A percentile compares a stretch with the other conserved stretches of the same genome.
These are phyloP conservation scores for Propithecus perrieri DNA, from an alignment of 2,797 vertebrate genomes.

Conservation along the genomic window DNA sequence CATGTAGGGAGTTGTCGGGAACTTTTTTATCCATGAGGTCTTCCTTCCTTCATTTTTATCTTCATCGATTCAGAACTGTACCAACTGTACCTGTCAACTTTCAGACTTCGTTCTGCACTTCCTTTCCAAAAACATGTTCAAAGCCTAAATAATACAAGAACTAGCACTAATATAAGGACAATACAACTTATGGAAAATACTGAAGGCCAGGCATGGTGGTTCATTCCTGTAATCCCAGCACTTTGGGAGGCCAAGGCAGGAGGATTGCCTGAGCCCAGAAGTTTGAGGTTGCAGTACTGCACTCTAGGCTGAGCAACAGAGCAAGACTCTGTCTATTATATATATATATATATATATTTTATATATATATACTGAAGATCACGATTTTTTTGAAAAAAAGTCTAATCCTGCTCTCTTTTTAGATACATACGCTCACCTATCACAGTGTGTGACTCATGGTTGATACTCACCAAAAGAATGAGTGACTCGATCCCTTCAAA, in stretches of 20 bases:
- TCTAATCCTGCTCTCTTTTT: neutral
- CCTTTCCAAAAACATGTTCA: constrained; percentile 12
- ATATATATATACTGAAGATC: neutral
- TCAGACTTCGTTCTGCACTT: constrained; percentile 36
- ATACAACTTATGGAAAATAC: neutral
- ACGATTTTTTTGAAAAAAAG: neutral
- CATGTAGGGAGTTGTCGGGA: neutral
- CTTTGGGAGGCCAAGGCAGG: neutral
- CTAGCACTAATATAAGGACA: neutral
- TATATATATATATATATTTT: too few species aligned
- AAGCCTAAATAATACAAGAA: constrained; percentile 13
- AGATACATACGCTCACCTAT: neutral
- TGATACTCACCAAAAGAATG: neutral
- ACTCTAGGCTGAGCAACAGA: neutral
- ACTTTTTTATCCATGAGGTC: neutral
- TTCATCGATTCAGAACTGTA: neutral
- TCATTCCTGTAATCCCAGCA: neutral
- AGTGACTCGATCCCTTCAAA: neutral
- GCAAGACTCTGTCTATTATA: neutral
- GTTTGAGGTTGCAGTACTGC: neutral
- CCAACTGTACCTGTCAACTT: neutral
- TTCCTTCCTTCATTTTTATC: neutral
- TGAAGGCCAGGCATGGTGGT: neutral
- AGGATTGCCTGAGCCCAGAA: neutral
- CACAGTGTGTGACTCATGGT: neutral